These are phyloP conservation scores for Drosophila quinaria DNA, from an alignment of 2,888 invertebrate genomes.

Conservation along the genomic window DNA sequence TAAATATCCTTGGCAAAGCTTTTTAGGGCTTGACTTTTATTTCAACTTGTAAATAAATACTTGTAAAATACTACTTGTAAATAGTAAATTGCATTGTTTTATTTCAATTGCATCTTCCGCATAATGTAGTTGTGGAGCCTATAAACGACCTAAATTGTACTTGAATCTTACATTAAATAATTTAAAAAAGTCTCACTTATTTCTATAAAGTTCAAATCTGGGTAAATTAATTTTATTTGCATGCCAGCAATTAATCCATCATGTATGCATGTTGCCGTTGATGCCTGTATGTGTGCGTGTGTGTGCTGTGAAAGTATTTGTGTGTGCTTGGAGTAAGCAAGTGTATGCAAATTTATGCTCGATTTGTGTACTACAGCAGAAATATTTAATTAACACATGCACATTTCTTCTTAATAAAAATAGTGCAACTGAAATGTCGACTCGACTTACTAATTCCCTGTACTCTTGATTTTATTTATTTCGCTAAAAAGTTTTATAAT, in stretches of 20 bases:
- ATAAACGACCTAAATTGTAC: not conserved
- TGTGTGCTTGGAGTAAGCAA: not conserved
- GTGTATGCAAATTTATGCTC: slow-evolving; percentile 53
- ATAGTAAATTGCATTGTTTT: not conserved
- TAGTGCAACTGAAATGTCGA: not conserved
- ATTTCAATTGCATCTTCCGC: not conserved
- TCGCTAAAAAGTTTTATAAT: not conserved
- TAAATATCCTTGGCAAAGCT: not conserved
- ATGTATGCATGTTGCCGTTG: slow-evolving; percentile 42
- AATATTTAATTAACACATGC: slow-evolving; percentile 62
- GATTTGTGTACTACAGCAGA: slow-evolving; percentile 55
- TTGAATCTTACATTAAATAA: not conserved
- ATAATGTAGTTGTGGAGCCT: not conserved
- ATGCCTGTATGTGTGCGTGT: slow-evolving; percentile 25
- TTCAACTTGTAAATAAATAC: not conserved
- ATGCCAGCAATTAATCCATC: slow-evolving; percentile 64
- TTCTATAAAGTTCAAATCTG: not conserved
- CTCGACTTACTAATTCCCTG: not conserved
- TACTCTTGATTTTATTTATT: not conserved
- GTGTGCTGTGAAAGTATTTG: slow-evolving; percentile 19
- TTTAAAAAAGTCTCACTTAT: not conserved
- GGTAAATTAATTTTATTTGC: slow-evolving; percentile 53
- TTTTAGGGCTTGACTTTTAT: not conserved
- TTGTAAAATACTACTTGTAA: not conserved
- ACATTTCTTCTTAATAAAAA: slow-evolving; percentile 12